Base-by-base conservation (phyloP, 2,797 vertebrate genomes). In the Babyrousa celebensis region DNA sequence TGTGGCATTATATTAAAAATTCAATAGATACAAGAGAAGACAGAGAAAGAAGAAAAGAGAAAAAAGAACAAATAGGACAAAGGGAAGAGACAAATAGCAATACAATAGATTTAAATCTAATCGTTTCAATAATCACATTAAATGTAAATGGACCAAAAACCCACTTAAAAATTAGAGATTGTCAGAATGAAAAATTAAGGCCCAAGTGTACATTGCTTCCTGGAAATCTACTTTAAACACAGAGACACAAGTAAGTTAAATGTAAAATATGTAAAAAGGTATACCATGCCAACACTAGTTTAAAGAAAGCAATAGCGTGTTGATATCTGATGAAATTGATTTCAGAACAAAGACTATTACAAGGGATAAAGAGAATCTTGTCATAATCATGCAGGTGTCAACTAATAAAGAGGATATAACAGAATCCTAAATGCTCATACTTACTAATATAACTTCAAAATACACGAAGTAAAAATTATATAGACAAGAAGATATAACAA, bases 271-370 rank as follows among this genome's bases (percentile, higher is more conserved):
- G 1, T 15, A 32, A 54, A 93, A 93, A 54, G 9, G 32, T 54
- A 63, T 63, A 25, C 21, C n/a, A 25, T 5, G 43, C 52, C 25
- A 70, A 54, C 29, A 25, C 3, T 52, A 62, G 52, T 79, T 6
- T 79, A 86, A 87, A 62, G 74, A 71, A 70, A 79, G 21, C n/a
- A 70, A 36, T 16, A 48, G 48, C 20, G 48, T 25, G 16, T 82
- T 89, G 75, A 75, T 36, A 48, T 58, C 29, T 71, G 36, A 71
- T 12, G 52, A 27, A 62, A 54, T 36, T 65, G n/a, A 84, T 43
- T 92, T 86, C 83, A 79, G 91, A 78, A 48, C 36, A 79, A 75
- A 70, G 23, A 62, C 29, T 52, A 62, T 79, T 32, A 79, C 54
- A 62, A 78, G 29, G 12, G 40, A 78, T 85, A 62, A 27, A 71